These are phyloP conservation scores for Frankliniella intonsa DNA, from an alignment of 2,888 invertebrate species.

Conservation along the genomic window DNA sequence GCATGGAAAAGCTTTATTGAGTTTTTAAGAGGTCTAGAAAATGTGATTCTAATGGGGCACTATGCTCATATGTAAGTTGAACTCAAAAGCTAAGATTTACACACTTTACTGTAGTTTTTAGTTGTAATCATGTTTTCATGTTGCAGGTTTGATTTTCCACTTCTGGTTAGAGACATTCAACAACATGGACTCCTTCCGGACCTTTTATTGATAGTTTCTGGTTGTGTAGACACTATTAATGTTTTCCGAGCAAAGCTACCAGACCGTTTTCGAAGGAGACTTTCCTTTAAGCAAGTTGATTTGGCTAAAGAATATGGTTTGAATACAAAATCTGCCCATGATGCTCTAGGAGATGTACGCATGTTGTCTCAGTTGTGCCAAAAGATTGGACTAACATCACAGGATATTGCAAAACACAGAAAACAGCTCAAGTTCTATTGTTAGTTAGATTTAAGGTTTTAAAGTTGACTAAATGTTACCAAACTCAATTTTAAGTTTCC, in stretches of 20 bases:
- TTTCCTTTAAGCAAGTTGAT: background rate
- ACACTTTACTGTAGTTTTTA: background rate
- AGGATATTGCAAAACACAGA: background rate
- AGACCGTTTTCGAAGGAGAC: background rate
- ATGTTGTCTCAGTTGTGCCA: background rate
- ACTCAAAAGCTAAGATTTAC: background rate
- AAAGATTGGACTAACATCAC: background rate
- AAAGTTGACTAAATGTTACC: background rate
- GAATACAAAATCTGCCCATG: background rate
- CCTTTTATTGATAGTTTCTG: background rate
- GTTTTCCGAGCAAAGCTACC: background rate
- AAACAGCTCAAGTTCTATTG: background rate
- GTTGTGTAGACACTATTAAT: background rate
- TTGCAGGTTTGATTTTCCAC: background rate
- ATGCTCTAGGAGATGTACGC: background rate
- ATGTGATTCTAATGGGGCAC: background rate
- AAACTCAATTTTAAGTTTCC: too few species aligned
- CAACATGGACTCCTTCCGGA: background rate
- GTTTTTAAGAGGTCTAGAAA: background rate
- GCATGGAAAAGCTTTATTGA: background rate
- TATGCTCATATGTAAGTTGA: background rate
- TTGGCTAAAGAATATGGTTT: background rate
- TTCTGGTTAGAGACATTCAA: background rate
- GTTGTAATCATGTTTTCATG: background rate
- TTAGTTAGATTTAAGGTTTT: background rate